phyloP scores from a whole-genome alignment of 2,888 invertebrate genomes.

The Drosophila yooni region DNA sequence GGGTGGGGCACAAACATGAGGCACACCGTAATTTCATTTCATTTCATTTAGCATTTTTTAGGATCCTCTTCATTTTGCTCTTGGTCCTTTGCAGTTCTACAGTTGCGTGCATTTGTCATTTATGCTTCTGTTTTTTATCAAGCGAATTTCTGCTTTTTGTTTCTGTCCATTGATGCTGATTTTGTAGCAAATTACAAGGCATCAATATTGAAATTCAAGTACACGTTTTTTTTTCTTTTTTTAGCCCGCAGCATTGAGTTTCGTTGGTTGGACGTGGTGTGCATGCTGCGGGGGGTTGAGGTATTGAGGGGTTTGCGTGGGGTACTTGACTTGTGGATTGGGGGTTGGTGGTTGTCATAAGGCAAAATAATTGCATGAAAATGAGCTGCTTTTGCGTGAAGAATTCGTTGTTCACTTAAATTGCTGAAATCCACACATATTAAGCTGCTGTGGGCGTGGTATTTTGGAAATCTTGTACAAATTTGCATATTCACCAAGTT shows the following conservation, averaged over 20 bases:
- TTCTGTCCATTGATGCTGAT: constrained; percentile 66
- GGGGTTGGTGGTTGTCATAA: constrained; percentile 12
- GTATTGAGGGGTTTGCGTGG: neutral
- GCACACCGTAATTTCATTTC: constrained; percentile 72
- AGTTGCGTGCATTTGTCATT: constrained; percentile 72
- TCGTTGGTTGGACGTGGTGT: neutral
- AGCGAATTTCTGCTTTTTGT: constrained; percentile 15
- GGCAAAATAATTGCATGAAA: constrained; percentile 71
- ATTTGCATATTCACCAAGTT: constrained; percentile 48
- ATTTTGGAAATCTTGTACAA: constrained; percentile 6
- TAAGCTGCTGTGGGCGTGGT: neutral
- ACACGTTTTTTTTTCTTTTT: constrained; percentile 63
- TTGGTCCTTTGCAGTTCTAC: constrained; percentile 7
- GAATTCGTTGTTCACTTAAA: constrained; percentile 18
- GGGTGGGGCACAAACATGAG: constrained; percentile 2
- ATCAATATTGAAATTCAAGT: constrained; percentile 70
- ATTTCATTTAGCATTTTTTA: constrained; percentile 73
- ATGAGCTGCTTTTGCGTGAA: constrained; percentile 47
- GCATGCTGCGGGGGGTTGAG: neutral
- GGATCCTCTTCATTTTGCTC: constrained; percentile 10
- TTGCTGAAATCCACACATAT: constrained; percentile 22
- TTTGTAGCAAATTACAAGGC: constrained; percentile 68
- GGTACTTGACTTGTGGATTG: neutral
- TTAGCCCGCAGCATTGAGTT: constrained; percentile 28
- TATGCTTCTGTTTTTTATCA: constrained; percentile 37